Percentiles rank a stretch among this genome's conserved stretches.
Evolutionary conservation across 2,797 vertebrate species (phyloP).

Genomic region (Syngnathus rostellatus): DNA sequence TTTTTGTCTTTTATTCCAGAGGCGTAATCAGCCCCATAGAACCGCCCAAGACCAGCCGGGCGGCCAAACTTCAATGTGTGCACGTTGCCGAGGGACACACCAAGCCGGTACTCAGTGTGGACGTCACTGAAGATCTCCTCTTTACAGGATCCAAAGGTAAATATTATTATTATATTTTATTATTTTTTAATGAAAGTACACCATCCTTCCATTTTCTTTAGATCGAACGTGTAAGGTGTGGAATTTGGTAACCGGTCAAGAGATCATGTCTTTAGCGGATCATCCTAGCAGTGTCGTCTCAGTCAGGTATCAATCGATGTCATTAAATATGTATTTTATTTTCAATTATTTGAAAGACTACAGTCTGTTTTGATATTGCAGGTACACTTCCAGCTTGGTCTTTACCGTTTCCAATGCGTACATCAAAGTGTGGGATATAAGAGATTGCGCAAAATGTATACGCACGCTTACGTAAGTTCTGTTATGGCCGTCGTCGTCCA

Average conservation of each 20-base stretch:
- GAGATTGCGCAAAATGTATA: conserved; percentile 92
- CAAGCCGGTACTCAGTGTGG: conserved; percentile 91
- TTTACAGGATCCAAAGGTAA: conserved; percentile 97
- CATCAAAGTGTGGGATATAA: conserved; percentile 97
- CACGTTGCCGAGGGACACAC: conserved; percentile 88
- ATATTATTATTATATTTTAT: not conserved
- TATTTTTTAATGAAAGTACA: not conserved
- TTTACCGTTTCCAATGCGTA: conserved; percentile 90
- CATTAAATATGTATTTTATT: not conserved
- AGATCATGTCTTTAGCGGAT: conserved; percentile 94
- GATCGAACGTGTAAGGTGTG: conserved; percentile 97
- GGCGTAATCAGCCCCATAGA: conserved; percentile 85
- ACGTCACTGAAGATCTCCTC: conserved; percentile 92
- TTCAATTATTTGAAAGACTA: not conserved
- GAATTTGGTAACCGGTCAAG: conserved; percentile 97
- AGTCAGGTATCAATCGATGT: conserved; percentile 59
- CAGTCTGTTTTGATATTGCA: conserved; percentile 12
- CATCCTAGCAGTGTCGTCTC: conserved; percentile 93
- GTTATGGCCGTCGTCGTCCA: fast-evolving
- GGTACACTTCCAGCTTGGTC: conserved; percentile 87
- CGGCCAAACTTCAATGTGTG: conserved; percentile 76
- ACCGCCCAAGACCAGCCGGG: conserved; percentile 63
- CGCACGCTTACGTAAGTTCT: conserved; percentile 81
- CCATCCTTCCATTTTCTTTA: conserved; percentile 36
- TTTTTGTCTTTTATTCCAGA: conserved; percentile 50